These are phyloP conservation scores for Epiblema foenella DNA, from an alignment of 2,888 invertebrate species.

Conservation along the genomic window DNA sequence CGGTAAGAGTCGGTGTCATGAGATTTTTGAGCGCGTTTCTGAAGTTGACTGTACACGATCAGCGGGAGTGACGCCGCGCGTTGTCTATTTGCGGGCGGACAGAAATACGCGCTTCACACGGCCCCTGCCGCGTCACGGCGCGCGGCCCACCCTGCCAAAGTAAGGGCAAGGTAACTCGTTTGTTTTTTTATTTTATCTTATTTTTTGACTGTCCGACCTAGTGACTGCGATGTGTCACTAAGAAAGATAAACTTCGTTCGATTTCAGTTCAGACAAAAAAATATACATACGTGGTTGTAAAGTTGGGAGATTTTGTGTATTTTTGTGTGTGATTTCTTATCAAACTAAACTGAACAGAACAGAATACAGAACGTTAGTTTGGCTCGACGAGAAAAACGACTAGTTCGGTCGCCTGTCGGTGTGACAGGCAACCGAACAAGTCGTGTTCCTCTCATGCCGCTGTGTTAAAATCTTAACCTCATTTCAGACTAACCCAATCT, in stretches of 20 bases:
- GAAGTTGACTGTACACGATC: slow-evolving; percentile 37
- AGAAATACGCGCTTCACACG: slow-evolving; percentile 71
- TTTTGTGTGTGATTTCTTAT: background rate
- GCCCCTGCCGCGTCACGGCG: slow-evolving; percentile 51
- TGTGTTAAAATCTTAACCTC: too few species aligned
- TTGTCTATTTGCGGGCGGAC: slow-evolving; percentile 61
- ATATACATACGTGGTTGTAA: too few species aligned
- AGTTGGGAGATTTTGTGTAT: background rate
- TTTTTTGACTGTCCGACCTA: slow-evolving; percentile 2
- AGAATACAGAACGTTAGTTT: background rate
- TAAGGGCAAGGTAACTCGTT: slow-evolving; percentile 38
- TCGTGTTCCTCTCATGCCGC: too few species aligned
- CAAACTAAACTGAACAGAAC: too few species aligned
- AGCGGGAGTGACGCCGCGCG: slow-evolving; percentile 46
- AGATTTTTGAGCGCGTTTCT: background rate
- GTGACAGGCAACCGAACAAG: too few species aligned
- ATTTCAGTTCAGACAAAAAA: background rate
- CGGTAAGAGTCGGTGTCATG: background rate
- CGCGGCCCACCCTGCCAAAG: slow-evolving; percentile 45
- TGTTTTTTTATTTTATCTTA: slow-evolving; percentile 15
- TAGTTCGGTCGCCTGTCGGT: background rate
- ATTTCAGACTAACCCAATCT: too few species aligned
- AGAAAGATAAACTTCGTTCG: background rate
- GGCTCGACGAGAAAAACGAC: background rate
- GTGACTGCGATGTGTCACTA: background rate